Conservation (phyloP, 2,113 vertebrate genomes). For the Thomomys bottae region DNA sequence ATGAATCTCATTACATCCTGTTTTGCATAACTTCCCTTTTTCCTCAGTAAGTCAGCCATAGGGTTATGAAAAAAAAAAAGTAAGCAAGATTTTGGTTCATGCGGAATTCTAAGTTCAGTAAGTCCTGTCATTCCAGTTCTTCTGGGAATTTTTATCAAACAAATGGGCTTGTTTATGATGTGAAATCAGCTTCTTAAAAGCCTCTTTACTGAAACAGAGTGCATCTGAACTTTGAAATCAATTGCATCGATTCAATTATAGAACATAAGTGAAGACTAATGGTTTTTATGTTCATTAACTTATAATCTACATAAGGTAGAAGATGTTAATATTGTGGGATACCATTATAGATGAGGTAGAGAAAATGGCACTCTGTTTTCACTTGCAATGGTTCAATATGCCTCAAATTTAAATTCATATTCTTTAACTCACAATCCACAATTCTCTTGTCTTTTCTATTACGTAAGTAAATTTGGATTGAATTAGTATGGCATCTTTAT, state of each 20-base stretch:
- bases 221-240: conserved; percentile 75
- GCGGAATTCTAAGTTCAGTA: conserved; percentile 33
- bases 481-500: neutral
- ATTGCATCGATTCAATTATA: conserved; percentile 71
- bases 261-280: conserved; percentile 76
- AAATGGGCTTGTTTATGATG: conserved; percentile 64
- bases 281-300: conserved; percentile 74
- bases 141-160: conserved; percentile 73
- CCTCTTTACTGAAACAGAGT: conserved; percentile 58
- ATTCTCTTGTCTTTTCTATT: neutral
- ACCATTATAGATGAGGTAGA: conserved; percentile 52
- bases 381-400: conserved; percentile 29
- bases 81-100: neutral
- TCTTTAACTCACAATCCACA: conserved; percentile 18
- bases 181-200: conserved; percentile 69
- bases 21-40: conserved; percentile 36
- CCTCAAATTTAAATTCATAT: conserved; percentile 41
- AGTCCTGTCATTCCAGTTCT: conserved; percentile 38
- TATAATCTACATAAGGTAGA: conserved; percentile 74
- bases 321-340: conserved; percentile 72
- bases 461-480: neutral
- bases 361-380: conserved; percentile 53
- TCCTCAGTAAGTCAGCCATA: neutral
- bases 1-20: conserved; percentile 30
- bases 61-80: conserved; percentile 30